Percentiles rank a stretch among this genome's conserved stretches.
phyloP scores from a whole-genome alignment of 2,888 invertebrate species.

The Spodoptera exigua region DNA sequence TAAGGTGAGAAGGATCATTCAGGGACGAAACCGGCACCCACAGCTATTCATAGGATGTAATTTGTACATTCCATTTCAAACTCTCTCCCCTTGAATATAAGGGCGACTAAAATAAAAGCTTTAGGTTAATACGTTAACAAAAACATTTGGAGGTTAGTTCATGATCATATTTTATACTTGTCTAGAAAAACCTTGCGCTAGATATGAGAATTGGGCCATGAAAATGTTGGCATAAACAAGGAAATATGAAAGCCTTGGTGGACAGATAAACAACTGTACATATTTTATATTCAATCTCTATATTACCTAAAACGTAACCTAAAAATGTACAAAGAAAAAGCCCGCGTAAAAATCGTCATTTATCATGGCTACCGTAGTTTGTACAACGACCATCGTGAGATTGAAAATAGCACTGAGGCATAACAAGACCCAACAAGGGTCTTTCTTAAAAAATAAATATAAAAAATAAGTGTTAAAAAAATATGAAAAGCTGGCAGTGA shows the following conservation, averaged over 20 bases:
- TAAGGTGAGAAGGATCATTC: conserved; percentile 61
- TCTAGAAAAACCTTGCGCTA: conserved; percentile 38
- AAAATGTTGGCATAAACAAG: conserved; percentile 22
- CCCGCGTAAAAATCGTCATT: conserved; percentile 27
- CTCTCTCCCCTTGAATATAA: conserved; percentile 27
- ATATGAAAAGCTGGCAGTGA: conserved; percentile 27
- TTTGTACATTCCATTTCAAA: conserved; percentile 23
- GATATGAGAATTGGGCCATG: conserved; percentile 35
- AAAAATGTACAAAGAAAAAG: conserved; percentile 10
- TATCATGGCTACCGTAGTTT: conserved; percentile 34
- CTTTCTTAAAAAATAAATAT: conserved; percentile 38
- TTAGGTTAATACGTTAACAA: conserved; percentile 8
- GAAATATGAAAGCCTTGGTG: conserved; percentile 11
- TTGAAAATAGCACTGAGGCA: conserved; percentile 36
- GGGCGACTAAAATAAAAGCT: conserved; percentile 10
- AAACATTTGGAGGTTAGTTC: conserved; percentile 30
- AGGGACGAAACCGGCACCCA: conserved; percentile 24
- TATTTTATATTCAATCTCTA: conserved; percentile 20
- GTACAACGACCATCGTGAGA: conserved; percentile 22
- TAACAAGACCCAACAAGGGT: conserved; percentile 34
- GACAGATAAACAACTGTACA: conserved; percentile 3
- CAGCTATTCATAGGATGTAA: conserved; percentile 23
- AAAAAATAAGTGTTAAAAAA: conserved; percentile 37
- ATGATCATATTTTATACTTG: conserved; percentile 42
- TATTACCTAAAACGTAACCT: conserved; percentile 17